These are phyloP conservation scores for Neomorphus geoffroyi DNA, from an alignment of 2,797 vertebrate genomes.

Conservation along the genomic window DNA sequence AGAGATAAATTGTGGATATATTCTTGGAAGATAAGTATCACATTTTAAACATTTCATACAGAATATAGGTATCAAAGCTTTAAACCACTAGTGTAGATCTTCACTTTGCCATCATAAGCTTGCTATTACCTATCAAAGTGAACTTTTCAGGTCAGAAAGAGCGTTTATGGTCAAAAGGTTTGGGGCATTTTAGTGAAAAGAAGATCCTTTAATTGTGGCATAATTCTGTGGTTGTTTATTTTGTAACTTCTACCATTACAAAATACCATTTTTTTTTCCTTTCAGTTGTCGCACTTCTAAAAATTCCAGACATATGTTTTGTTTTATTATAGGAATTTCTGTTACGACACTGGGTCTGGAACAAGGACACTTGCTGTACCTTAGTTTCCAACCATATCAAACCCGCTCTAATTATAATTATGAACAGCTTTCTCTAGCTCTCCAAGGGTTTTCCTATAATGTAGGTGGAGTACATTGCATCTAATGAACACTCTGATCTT, in stretches of 20 bases:
- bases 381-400: conserved; percentile 21
- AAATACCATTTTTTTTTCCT: neutral
- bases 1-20: neutral
- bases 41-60: neutral
- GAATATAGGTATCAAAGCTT: neutral
- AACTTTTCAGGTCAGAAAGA: neutral
- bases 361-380: neutral
- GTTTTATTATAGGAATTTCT: conserved; percentile 30
- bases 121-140: neutral
- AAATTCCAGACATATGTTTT: neutral
- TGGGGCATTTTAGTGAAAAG: neutral
- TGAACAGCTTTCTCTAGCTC: neutral
- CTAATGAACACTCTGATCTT: conserved; percentile 27
- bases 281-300: conserved; percentile 39
- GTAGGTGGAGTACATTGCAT: neutral
- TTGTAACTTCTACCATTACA: conserved; percentile 20
- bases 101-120: neutral
- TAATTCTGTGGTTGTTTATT: conserved; percentile 11
- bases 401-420: neutral
- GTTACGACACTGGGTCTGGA: conserved; percentile 6
- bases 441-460: conserved; percentile 5
- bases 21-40: neutral
- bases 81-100: neutral
- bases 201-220: neutral
- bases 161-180: neutral